Conservation (phyloP, 2,888 invertebrate genomes). For the Protonemura montana region DNA sequence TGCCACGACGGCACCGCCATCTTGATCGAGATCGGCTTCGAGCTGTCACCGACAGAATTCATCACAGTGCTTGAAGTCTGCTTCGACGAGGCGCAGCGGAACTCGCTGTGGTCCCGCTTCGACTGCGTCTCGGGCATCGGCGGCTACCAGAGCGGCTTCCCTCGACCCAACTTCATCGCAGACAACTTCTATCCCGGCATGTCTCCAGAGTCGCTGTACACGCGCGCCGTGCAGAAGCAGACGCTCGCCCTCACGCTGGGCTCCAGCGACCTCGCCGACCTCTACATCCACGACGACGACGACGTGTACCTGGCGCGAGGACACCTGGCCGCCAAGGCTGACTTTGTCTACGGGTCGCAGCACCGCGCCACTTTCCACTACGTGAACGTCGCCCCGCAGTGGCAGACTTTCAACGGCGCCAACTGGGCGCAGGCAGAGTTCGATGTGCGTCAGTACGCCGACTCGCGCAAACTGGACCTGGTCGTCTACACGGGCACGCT, state of each 20-base stretch:
- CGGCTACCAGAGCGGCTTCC: constrained; percentile 61
- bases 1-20: constrained; percentile 61
- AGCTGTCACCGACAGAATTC: constrained; percentile 59
- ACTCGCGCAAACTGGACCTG: constrained; percentile 53
- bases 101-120: constrained; percentile 64
- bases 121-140: constrained; percentile 61
- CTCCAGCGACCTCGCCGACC: constrained; percentile 40
- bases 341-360: constrained; percentile 67
- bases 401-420: constrained; percentile 69
- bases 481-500: constrained; percentile 66
- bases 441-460: constrained; percentile 60
- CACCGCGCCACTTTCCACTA: constrained; percentile 70
- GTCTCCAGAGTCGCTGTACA: constrained; percentile 55
- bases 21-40: constrained; percentile 64
- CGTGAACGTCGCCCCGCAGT: constrained; percentile 72
- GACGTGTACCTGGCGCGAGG: constrained; percentile 64
- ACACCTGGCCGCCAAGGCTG: constrained; percentile 69
- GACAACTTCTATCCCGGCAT: constrained; percentile 62
- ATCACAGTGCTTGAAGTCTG: constrained; percentile 63
- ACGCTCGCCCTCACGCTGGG: constrained; percentile 41
- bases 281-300: constrained; percentile 31
- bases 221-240: constrained; percentile 42
- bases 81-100: constrained; percentile 62
- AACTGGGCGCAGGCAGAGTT: constrained; percentile 67
- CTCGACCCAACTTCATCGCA: constrained; percentile 62